Percentiles rank a stretch among this genome's conserved stretches.
phyloP scores from a whole-genome alignment of 1,140 invertebrate genomes.

The Chlorops oryzae region DNA sequence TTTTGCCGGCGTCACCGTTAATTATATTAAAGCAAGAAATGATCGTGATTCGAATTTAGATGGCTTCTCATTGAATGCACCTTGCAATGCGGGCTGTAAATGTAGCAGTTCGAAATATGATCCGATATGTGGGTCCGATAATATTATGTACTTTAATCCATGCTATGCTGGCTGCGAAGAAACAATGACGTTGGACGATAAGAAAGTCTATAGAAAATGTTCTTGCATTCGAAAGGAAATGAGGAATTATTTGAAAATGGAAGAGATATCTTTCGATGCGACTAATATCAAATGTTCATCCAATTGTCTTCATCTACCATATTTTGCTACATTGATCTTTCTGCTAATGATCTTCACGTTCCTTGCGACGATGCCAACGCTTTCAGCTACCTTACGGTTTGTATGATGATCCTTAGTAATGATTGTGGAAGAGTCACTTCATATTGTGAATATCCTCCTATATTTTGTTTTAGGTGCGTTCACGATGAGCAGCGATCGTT shows the following conservation, averaged over 20 bases:
- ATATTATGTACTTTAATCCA: conserved; percentile 74
- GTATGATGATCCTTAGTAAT: too few species aligned
- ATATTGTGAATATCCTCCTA: background rate
- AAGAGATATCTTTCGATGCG: conserved; percentile 50
- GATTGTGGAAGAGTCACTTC: background rate
- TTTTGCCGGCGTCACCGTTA: conserved; percentile 67
- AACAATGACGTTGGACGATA: conserved; percentile 41
- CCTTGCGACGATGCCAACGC: conserved; percentile 68
- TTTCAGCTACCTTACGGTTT: conserved; percentile 71
- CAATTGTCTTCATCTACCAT: conserved; percentile 58
- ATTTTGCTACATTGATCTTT: conserved; percentile 64
- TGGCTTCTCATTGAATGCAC: conserved; percentile 36
- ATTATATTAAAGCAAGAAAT: conserved; percentile 42
- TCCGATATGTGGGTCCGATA: conserved; percentile 69
- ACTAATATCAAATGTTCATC: conserved; percentile 60
- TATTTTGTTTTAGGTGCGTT: conserved; percentile 59
- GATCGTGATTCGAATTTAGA: background rate
- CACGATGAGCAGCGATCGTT: conserved; percentile 75
- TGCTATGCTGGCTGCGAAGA: conserved; percentile 72
- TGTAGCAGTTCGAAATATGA: conserved; percentile 55
- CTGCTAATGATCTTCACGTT: conserved; percentile 71
- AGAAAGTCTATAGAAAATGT: conserved; percentile 54
- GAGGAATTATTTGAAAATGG: background rate
- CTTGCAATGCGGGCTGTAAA: conserved; percentile 60
- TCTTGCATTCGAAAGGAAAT: conserved; percentile 46